Evolutionary conservation across 1,140 invertebrate genomes (phyloP).

Genomic region (Brachionus manjavacas): DNA sequence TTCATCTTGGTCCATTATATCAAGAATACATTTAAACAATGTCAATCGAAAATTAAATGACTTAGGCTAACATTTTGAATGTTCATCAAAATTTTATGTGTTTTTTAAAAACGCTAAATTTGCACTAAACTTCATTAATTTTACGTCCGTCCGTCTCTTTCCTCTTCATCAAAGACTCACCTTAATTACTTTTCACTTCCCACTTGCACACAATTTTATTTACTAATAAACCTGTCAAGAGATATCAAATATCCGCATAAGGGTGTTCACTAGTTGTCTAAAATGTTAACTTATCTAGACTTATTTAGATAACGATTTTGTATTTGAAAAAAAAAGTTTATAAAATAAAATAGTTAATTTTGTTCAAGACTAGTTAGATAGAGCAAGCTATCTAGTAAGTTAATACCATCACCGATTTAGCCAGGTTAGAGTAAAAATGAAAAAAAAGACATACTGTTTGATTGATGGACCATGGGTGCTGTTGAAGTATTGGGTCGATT

Average conservation of each 20-base stretch:
- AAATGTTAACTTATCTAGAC: background rate
- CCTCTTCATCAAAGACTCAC: background rate
- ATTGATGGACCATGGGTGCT: background rate
- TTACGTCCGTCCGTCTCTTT: background rate
- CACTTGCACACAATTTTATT: background rate
- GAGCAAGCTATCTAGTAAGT: background rate
- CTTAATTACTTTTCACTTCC: background rate
- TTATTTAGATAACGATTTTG: constrained; percentile 13
- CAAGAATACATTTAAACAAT: background rate
- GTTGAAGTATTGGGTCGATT: background rate
- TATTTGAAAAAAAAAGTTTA: background rate
- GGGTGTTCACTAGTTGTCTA: background rate
- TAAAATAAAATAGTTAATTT: background rate
- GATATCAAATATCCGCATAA: background rate
- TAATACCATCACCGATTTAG: constrained; percentile 27
- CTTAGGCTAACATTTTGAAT: background rate
- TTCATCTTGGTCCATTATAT: background rate
- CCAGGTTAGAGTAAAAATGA: background rate
- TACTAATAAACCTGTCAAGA: background rate
- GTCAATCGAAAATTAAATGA: background rate
- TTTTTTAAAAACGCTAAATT: background rate
- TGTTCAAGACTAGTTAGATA: background rate
- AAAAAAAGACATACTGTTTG: background rate
- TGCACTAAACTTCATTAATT: background rate
- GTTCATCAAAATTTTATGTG: background rate